These are phyloP conservation scores for Oryzias sinensis DNA, from an alignment of 2,797 vertebrate species.

Conservation along the genomic window DNA sequence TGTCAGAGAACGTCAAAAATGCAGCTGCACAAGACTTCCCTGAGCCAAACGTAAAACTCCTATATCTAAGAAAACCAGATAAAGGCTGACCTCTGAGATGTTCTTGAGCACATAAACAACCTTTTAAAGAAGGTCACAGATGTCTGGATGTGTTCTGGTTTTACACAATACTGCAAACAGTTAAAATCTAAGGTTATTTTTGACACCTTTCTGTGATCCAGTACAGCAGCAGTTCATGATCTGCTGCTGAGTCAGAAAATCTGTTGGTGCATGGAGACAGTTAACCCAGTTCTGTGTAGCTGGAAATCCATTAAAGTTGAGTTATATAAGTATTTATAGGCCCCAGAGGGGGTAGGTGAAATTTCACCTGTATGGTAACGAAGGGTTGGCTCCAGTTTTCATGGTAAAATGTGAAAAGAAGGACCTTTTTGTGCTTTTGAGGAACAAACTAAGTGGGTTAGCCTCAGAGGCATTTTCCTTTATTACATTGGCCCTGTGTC, in stretches of 20 bases:
- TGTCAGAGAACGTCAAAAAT: constrained; percentile 15
- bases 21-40: constrained; percentile 27
- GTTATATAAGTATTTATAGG: too few species aligned
- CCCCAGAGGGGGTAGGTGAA: background rate
- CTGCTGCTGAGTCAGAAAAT: too few species aligned
- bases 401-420: too few species aligned
- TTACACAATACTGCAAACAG: constrained; percentile 41
- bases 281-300: too few species aligned
- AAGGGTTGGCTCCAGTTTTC: too few species aligned
- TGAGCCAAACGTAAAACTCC: constrained; percentile 13
- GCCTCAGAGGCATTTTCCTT: constrained; percentile 51
- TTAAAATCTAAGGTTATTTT: constrained; percentile 7
- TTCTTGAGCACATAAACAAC: constrained; percentile 46
- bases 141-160: background rate
- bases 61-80: constrained; percentile 48
- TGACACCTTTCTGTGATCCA: background rate
- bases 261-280: too few species aligned
- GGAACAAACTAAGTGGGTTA: constrained; percentile 3
- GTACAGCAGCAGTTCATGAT: too few species aligned
- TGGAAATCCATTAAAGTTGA: too few species aligned
- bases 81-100: constrained; percentile 54
- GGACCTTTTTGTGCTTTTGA: too few species aligned
- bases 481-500: constrained; percentile 53
- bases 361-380: constrained; percentile 7
- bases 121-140: constrained; percentile 23